A percentile compares a stretch with the other conserved stretches of the same genome.
These are phyloP conservation scores for Tipula confusa DNA, from an alignment of 2,888 invertebrate genomes.

Conservation along the genomic window DNA sequence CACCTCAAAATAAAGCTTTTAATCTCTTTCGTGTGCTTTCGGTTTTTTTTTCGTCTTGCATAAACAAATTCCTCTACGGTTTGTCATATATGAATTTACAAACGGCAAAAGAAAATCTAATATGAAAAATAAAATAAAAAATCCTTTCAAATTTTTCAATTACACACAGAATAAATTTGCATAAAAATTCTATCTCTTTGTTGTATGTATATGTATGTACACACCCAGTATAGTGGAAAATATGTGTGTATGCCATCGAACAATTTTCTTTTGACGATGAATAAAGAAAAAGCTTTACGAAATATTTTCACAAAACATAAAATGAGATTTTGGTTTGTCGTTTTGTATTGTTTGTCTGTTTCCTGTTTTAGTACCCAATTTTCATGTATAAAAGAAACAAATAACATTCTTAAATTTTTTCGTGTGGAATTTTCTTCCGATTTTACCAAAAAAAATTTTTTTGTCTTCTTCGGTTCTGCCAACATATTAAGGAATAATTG, in stretches of 20 bases:
- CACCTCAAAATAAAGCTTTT: slow-evolving; percentile 25
- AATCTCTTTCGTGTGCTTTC: slow-evolving; percentile 17
- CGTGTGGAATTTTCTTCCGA: not conserved
- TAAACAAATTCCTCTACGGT: not conserved
- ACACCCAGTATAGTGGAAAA: not conserved
- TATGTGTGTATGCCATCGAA: not conserved
- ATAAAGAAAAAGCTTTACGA: not conserved
- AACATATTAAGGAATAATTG: slow-evolving; percentile 25
- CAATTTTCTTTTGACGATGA: not conserved
- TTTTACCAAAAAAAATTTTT: not conserved
- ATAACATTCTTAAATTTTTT: not conserved
- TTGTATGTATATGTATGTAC: not conserved
- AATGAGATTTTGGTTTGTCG: not conserved
- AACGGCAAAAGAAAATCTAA: not conserved
- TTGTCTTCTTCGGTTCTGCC: not conserved
- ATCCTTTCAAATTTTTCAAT: slow-evolving; percentile 31
- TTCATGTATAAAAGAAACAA: not conserved
- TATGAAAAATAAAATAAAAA: not conserved
- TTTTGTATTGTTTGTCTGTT: not conserved
- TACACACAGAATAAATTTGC: slow-evolving; percentile 30
- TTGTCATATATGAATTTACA: not conserved
- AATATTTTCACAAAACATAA: not conserved
- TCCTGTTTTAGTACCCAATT: not conserved
- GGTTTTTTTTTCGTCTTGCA: not conserved
- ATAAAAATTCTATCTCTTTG: slow-evolving; percentile 13